Percentiles rank a stretch among this genome's conserved stretches.
These are phyloP conservation scores for Carassius auratus DNA, from an alignment of 2,113 vertebrate genomes.

Conservation along the genomic window DNA sequence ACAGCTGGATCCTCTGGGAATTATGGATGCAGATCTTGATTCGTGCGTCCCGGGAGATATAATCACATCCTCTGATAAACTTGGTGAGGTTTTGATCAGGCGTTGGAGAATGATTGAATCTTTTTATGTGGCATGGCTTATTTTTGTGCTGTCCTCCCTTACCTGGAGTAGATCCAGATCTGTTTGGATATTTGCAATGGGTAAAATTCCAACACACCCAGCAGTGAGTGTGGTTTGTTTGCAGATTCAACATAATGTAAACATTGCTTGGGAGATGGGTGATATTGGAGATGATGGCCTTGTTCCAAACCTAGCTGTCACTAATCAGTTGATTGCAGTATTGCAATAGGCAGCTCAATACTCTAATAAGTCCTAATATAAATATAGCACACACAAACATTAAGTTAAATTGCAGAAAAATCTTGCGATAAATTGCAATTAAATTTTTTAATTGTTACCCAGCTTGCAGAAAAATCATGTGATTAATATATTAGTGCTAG, in stretches of 20 bases:
- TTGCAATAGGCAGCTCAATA: background rate
- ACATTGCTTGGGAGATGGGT: background rate
- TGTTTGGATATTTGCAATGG: conserved; percentile 51
- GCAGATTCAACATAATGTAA: background rate
- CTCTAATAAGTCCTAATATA: background rate
- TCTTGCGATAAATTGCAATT: no score
- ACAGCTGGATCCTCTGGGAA: conserved; percentile 88
- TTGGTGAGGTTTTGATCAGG: conserved; percentile 81
- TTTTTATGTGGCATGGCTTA: conserved; percentile 20
- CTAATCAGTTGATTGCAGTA: background rate
- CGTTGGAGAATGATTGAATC: background rate
- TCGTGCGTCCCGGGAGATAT: conserved; percentile 88
- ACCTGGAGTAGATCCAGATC: background rate
- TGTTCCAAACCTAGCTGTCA: background rate
- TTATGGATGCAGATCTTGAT: conserved; percentile 90
- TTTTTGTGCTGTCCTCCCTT: background rate
- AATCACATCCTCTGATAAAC: conserved; percentile 87
- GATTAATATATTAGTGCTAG: no score
- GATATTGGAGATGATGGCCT: background rate
- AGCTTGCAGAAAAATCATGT: no score
- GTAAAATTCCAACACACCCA: background rate
- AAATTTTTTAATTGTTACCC: no score
- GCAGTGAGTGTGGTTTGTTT: background rate
- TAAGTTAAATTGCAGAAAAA: background rate
- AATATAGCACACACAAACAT: background rate